Percentiles rank a stretch among this genome's conserved stretches.
These are phyloP conservation scores for Campopleginae sp. DNA, from an alignment of 2,888 invertebrate genomes.

Conservation along the genomic window DNA sequence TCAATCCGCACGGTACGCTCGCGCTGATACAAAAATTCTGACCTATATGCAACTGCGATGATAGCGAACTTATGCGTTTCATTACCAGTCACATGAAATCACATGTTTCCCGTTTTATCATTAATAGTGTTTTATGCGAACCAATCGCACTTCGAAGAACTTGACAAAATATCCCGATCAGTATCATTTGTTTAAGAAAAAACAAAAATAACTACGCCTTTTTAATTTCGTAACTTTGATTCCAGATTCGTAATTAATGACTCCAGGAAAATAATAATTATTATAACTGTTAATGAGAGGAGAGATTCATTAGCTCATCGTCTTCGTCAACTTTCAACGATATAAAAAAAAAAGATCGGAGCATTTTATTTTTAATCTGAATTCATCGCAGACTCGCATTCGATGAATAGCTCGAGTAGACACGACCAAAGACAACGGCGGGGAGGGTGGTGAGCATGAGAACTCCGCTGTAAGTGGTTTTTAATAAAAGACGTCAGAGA, in stretches of 20 bases:
- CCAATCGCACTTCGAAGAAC: no score
- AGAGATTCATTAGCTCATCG: neutral
- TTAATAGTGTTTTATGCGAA: no score
- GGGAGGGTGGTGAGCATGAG: constrained; percentile 28
- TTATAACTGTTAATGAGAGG: neutral
- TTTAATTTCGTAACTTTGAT: no score
- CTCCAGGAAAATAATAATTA: no score
- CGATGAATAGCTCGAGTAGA: neutral
- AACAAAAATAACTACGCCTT: no score
- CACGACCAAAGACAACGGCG: constrained; percentile 4
- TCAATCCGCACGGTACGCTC: constrained; percentile 13
- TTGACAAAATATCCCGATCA: no score
- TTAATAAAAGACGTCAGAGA: constrained; percentile 10
- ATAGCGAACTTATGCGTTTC: neutral
- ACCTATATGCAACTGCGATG: neutral
- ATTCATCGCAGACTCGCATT: neutral
- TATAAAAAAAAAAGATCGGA: neutral
- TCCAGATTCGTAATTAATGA: no score
- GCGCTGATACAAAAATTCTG: constrained; percentile 2
- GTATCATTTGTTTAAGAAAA: no score
- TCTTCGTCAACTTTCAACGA: neutral
- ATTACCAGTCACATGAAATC: neutral
- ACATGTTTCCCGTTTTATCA: neutral
- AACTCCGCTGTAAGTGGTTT: constrained; percentile 28
- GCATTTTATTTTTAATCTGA: neutral